Conservation (phyloP, 1,140 invertebrate genomes). For the Aleiodes sp. region DNA sequence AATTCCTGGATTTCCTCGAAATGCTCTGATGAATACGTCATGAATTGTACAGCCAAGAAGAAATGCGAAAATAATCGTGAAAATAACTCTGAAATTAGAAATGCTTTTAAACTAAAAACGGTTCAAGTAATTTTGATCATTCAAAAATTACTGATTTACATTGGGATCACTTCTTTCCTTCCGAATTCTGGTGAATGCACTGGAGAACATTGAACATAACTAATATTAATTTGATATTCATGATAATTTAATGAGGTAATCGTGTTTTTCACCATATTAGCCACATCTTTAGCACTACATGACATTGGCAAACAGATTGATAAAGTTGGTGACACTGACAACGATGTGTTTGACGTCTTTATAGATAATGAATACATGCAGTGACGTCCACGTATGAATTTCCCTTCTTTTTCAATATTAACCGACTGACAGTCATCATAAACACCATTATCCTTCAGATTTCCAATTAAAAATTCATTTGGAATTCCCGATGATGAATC, state of each 20-base stretch:
- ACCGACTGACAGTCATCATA: slow-evolving; percentile 53
- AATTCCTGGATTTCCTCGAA: too few species aligned
- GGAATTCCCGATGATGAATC: slow-evolving; percentile 55
- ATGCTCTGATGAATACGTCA: too few species aligned
- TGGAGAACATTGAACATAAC: neutral
- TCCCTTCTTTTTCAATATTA: neutral
- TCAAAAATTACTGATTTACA: neutral
- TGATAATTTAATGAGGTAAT: neutral
- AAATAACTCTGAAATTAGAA: neutral
- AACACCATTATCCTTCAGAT: slow-evolving; percentile 50
- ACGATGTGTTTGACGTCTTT: neutral
- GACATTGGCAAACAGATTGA: slow-evolving; percentile 40
- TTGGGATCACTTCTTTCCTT: neutral
- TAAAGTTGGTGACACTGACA: slow-evolving; percentile 11
- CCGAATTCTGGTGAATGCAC: neutral
- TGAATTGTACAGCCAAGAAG: slow-evolving; percentile 3
- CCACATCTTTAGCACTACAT: slow-evolving; percentile 15
- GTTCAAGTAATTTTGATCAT: too few species aligned
- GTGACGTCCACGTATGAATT: slow-evolving; percentile 35
- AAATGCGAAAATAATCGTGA: slow-evolving; percentile 1
- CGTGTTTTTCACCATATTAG: slow-evolving; percentile 22
- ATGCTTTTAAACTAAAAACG: neutral
- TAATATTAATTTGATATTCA: neutral
- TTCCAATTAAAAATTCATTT: slow-evolving; percentile 51
- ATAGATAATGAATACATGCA: slow-evolving; percentile 35